Percentiles rank a stretch among this genome's conserved stretches.
Conservation (phyloP, 2,113 vertebrate genomes). For the Brienomyrus brachyistius region DNA sequence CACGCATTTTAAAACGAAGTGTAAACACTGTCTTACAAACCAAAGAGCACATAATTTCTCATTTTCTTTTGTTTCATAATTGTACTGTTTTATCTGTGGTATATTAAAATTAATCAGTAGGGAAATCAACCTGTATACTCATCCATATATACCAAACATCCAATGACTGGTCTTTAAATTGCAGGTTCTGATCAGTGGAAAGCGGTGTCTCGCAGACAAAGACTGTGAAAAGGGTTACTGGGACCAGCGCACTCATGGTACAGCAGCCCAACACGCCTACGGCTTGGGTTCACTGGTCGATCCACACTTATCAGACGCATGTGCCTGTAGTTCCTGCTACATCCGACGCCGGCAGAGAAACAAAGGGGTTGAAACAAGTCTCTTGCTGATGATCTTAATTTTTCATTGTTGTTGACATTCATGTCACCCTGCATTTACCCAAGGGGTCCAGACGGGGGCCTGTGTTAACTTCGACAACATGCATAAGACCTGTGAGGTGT, state of each 20-base stretch:
- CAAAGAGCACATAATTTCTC: not conserved
- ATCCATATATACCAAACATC: not conserved
- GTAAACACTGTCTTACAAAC: not conserved
- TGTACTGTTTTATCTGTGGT: not conserved
- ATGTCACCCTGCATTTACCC: not conserved
- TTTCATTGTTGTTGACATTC: not conserved
- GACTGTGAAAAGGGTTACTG: conserved; percentile 57
- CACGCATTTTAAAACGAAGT: not conserved
- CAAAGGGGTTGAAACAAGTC: not conserved
- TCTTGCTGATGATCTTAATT: not conserved
- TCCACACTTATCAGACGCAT: not conserved
- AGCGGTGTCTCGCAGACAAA: conserved; percentile 53
- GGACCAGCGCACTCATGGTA: conserved; percentile 68
- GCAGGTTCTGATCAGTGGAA: conserved; percentile 42
- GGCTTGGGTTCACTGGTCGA: not conserved
- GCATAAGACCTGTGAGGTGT: conserved; percentile 66
- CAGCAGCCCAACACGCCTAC: not conserved
- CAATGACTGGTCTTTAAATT: conserved; percentile 11
- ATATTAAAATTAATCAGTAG: not conserved
- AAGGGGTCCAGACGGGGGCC: conserved; percentile 68
- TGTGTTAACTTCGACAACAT: conserved; percentile 56
- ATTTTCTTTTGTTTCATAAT: not conserved
- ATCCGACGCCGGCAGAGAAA: not conserved
- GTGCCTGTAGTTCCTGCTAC: not conserved
- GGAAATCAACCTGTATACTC: too few relatives aligned